These are phyloP conservation scores for Bujurquina vittata DNA, from an alignment of 2,113 vertebrate species.

Conservation along the genomic window DNA sequence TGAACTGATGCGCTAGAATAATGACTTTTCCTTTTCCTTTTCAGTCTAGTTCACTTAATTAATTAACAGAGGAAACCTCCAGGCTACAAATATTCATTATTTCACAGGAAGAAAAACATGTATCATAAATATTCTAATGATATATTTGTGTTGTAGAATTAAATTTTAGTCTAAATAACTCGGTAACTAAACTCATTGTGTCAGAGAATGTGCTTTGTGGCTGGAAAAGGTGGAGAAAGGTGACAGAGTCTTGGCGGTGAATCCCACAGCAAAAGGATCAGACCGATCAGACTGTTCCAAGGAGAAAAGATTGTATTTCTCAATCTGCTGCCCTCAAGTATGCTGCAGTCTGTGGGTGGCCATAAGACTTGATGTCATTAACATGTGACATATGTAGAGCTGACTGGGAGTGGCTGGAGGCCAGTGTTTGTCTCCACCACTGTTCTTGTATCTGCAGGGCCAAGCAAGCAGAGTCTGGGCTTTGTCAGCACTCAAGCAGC, in stretches of 20 bases:
- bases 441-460: slow-evolving; percentile 58
- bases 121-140: slow-evolving; percentile 66
- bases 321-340: slow-evolving; percentile 50
- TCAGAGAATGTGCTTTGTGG: neutral
- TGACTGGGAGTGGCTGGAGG: slow-evolving; percentile 76
- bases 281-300: slow-evolving; percentile 25
- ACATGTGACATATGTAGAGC: slow-evolving; percentile 79
- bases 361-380: slow-evolving; percentile 72
- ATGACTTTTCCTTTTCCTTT: slow-evolving; percentile 69
- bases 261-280: slow-evolving; percentile 33
- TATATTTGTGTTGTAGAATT: slow-evolving; percentile 48
- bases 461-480: slow-evolving; percentile 58
- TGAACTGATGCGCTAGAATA: slow-evolving; percentile 60
- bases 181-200: slow-evolving; percentile 5
- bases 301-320: slow-evolving; percentile 59
- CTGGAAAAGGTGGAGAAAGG: slow-evolving; percentile 26
- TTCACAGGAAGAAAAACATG: slow-evolving; percentile 63
- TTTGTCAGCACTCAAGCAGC: slow-evolving; percentile 64
- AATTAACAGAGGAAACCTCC: slow-evolving; percentile 65
- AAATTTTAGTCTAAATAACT: slow-evolving; percentile 25
- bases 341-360: slow-evolving; percentile 63
- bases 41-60: slow-evolving; percentile 70
- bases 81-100: slow-evolving; percentile 68
- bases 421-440: slow-evolving; percentile 61
- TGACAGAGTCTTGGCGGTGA: slow-evolving; percentile 32